phyloP scores from a whole-genome alignment of 2,797 vertebrate genomes.

The Chelidonichthys spinosus region DNA sequence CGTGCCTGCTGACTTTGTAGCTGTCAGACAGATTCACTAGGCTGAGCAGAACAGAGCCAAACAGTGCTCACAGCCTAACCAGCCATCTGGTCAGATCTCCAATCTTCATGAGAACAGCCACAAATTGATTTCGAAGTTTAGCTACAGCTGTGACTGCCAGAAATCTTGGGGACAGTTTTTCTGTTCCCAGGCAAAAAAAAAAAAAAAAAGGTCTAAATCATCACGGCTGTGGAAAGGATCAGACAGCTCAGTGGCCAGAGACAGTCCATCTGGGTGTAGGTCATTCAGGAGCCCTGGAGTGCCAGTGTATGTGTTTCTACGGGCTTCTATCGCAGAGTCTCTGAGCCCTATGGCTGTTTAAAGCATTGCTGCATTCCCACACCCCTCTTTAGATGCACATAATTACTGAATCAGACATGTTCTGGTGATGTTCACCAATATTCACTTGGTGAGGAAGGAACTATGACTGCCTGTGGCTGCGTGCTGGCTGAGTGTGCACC shows the following conservation, averaged over 20 bases:
- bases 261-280: conserved; percentile 55
- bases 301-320: not conserved
- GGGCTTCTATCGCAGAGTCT: conserved; percentile 16
- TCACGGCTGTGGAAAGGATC: conserved; percentile 32
- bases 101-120: conserved; percentile 75
- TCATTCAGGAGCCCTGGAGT: conserved; percentile 37
- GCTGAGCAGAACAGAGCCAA: conserved; percentile 75
- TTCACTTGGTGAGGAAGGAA: conserved; percentile 42
- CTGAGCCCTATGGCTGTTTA: conserved; percentile 30
- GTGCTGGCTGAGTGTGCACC: conserved; percentile 30
- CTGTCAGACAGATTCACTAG: conserved; percentile 74
- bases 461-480: conserved; percentile 38
- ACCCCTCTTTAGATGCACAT: conserved; percentile 21
- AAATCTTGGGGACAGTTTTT: conserved; percentile 65
- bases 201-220: conserved; percentile 30
- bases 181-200: conserved; percentile 45
- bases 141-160: conserved; percentile 77
- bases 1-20: conserved; percentile 57
- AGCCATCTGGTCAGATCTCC: conserved; percentile 78
- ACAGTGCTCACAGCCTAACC: conserved; percentile 73
- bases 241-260: conserved; percentile 47
- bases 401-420: conserved; percentile 54
- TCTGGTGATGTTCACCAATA: conserved; percentile 52
- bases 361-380: conserved; percentile 31
- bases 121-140: conserved; percentile 82